Conservation (phyloP, 2,113 vertebrate genomes). For the Setophaga coronata region DNA sequence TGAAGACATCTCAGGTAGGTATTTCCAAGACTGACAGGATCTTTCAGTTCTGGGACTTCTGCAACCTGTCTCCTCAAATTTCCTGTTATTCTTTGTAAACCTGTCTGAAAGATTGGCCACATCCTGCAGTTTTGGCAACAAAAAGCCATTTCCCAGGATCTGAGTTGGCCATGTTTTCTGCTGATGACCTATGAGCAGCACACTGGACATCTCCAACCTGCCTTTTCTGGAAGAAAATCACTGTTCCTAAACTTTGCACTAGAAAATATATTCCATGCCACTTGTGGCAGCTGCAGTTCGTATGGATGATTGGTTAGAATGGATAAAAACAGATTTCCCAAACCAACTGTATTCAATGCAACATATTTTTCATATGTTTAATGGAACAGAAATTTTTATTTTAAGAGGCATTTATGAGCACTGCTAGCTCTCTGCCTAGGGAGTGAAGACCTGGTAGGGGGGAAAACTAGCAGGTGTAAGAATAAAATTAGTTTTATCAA, state of each 20-base stretch:
- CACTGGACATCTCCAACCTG: not conserved
- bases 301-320: conserved; percentile 62
- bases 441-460: conserved; percentile 37
- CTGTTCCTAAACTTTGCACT: not conserved
- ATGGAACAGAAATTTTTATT: conserved; percentile 77
- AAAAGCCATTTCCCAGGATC: not conserved
- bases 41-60: not conserved
- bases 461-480: conserved; percentile 60
- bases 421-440: conserved; percentile 39
- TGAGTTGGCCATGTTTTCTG: not conserved
- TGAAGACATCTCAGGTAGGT: not conserved
- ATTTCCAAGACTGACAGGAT: not conserved
- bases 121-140: not conserved
- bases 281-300: conserved; percentile 55
- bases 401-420: conserved; percentile 64
- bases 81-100: not conserved
- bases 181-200: not conserved
- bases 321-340: conserved; percentile 74
- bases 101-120: not conserved
- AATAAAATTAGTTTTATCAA: conserved; percentile 64
- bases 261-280: conserved; percentile 43
- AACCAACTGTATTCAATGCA: conserved; percentile 71
- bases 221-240: not conserved
- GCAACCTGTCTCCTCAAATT: not conserved
- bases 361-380: conserved; percentile 78